These are phyloP conservation scores for Rallus crepitans DNA, from an alignment of 2,797 vertebrate genomes.

Conservation along the genomic window DNA sequence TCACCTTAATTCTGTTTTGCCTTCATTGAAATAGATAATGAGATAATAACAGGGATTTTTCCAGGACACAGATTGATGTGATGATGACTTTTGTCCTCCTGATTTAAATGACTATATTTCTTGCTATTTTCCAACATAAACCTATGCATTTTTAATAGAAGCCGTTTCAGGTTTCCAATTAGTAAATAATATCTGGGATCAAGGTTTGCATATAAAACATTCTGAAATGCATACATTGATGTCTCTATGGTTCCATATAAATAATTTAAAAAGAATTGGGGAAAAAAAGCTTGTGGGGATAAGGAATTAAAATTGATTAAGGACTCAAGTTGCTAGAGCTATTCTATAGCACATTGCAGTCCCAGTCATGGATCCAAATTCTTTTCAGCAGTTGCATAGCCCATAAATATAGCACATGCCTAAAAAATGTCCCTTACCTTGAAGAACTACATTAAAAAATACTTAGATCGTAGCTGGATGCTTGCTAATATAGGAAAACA, in stretches of 20 bases:
- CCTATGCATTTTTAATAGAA: neutral
- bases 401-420: neutral
- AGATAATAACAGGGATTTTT: neutral
- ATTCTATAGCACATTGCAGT: neutral
- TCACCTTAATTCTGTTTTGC: neutral
- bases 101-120: neutral
- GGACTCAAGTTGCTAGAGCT: neutral
- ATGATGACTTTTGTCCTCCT: neutral
- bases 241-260: neutral
- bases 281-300: no score
- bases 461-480: neutral
- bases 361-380: neutral
- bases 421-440: neutral
- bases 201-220: neutral
- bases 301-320: neutral
- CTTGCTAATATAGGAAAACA: neutral
- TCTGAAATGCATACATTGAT: neutral
- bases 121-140: neutral
- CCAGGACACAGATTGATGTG: neutral
- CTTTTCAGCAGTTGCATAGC: neutral
- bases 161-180: neutral
- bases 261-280: neutral
- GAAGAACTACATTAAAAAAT: neutral
- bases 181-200: neutral
- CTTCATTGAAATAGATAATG: neutral